Evolutionary conservation across 2,888 invertebrate genomes (phyloP), one percentile per base, ranked within the genome.

Genomic region (Caenorhabditis plicata): DNA sequence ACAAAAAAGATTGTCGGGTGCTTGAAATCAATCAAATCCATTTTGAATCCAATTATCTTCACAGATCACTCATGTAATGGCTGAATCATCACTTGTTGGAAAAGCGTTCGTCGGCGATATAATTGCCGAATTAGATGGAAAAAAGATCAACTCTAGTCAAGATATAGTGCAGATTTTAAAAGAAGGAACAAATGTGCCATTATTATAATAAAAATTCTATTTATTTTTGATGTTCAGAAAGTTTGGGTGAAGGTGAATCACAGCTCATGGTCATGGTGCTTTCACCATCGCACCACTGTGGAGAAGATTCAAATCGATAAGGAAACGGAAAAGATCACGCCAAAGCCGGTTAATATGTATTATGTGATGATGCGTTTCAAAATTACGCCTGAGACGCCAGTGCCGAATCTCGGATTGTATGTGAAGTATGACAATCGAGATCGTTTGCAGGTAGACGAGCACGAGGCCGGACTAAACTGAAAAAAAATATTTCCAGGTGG

Each of bases 351-450:
- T 25, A 64, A 69, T 33, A 50, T 65, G 46, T 69, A 65, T 27
- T 64, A 52, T 26, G 63, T 67, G 25, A 3, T 54, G 36, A 47
- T 66, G 2, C 52, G 47, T 41, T 23, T 67, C 9, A 52, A 38
- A 3, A 46, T 48, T 33, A 51, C 48, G 4, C 42, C 47, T 13
- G 58, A 64, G 31, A 44, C 58, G 42, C 35, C 42, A 19, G 9
- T 13, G 3, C 15, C 40, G n/a, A 50, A 57, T 32, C 35, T 69
- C 25, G 62, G 62, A 19, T 32, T 68, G 20, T 41, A 50, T n/a
- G 64, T 71, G 13, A 60, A 56, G 29, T 71, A 71, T 43, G 65
- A 69, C 41, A 62, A 63, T 39, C 53, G 71, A 31, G 71, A 71
- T 49, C 56, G 71, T 11, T 36, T 61, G 4, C 50, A 61, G 32